Evolutionary conservation across 2,888 invertebrate genomes (phyloP).

Genomic region (Eurytoma adleriae): DNA sequence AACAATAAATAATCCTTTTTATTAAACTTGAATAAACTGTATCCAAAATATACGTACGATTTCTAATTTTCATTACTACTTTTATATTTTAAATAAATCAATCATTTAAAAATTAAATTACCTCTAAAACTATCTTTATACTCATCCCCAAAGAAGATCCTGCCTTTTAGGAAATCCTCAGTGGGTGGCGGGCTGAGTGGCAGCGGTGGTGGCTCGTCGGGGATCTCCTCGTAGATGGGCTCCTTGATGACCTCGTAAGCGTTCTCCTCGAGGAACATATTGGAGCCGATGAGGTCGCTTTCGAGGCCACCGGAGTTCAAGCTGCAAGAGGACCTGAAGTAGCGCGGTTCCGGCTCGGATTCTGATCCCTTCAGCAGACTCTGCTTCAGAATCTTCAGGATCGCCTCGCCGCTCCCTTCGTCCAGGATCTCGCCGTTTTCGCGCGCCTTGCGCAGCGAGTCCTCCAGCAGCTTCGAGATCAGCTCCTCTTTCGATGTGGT

Average conservation of each 20-base stretch:
- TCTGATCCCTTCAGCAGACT: constrained; percentile 70
- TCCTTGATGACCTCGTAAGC: constrained; percentile 76
- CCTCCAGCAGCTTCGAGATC: constrained; percentile 72
- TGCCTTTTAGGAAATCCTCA: constrained; percentile 83
- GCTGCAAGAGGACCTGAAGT: constrained; percentile 67
- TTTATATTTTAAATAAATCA: no score
- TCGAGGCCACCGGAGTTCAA: constrained; percentile 63
- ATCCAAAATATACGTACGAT: no score
- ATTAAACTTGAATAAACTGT: no score
- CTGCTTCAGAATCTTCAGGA: constrained; percentile 72
- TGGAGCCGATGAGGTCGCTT: constrained; percentile 69
- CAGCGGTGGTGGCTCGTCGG: constrained; percentile 81
- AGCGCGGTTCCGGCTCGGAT: constrained; percentile 66
- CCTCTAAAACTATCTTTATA: constrained; percentile 65
- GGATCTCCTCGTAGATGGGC: constrained; percentile 77
- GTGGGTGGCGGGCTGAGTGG: constrained; percentile 87
- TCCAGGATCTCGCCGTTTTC: constrained; percentile 72
- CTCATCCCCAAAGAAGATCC: constrained; percentile 78
- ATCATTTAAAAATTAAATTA: constrained; percentile 41
- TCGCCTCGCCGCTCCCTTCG: constrained; percentile 72
- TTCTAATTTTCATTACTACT: no score
- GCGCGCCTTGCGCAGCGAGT: constrained; percentile 70
- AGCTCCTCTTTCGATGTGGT: constrained; percentile 67
- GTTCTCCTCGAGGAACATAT: constrained; percentile 73
- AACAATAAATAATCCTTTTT: no score